Base-by-base conservation (phyloP, 53 echinoderm and acorn worm genomes). In the Holothuria scabra region DNA sequence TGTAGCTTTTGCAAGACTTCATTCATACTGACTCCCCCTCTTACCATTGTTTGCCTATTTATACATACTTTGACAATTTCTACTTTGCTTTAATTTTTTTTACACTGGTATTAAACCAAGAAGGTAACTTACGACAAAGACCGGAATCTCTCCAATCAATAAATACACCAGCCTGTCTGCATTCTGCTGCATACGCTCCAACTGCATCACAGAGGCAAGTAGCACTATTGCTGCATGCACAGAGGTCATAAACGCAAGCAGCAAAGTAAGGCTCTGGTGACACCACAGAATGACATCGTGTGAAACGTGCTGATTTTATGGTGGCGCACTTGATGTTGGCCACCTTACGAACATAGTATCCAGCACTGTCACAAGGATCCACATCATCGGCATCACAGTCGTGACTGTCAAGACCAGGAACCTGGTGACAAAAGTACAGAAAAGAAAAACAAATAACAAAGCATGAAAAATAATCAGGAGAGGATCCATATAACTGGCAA, bases 101-200 rank as follows among this genome's bases (percentile, higher is more conserved):
- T 6, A 5, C 7, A 41, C 18, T n/a, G 30, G 30, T 2, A n/a
- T n/a, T n/a, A n/a, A 72, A 16, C 11, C 20, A 72, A 23, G 46
- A 31, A 21, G 65, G 8, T 75, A 55, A 25, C 88, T 92, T 81
- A 99, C 99, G 90, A 89, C 97, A 99, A 18, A 99, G 91, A 29
- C 92, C 89, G 48, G 89, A 61, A 24, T 91, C 79, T 41, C 99
- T 85, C 99, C 99, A 99, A 67, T 85, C 90, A 31, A 99, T 79
- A 23, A 86, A 80, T 26, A 99, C 65, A 10, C 94, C 99, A 32
- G 85, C 91, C 35, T 94, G 89, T 29, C 99, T 85, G 80, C 99
- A 99, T 69, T 99, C 99, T 11, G 99, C 99, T 24, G 99, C 94
- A 59, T 99, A 99, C 3, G 99, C 99, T 21, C 92, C 92, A n/a